These are phyloP conservation scores for Redunca redunca DNA, from an alignment of 2,113 vertebrate species.

Conservation along the genomic window DNA sequence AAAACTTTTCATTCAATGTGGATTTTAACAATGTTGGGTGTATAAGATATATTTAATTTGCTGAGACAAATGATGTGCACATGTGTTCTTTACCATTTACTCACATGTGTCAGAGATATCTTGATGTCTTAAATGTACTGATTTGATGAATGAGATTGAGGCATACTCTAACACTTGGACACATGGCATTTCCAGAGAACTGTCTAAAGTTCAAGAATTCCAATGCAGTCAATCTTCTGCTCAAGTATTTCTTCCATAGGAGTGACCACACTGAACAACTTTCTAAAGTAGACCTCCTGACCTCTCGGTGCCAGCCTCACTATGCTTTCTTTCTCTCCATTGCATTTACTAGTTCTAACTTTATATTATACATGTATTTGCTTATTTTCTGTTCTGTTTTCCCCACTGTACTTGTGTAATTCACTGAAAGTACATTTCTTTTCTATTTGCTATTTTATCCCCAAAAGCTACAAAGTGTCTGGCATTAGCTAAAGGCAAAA, in stretches of 20 bases:
- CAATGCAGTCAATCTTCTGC: not conserved
- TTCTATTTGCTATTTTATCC: not conserved
- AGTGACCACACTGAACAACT: not conserved
- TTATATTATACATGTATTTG: no score
- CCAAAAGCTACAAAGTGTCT: not conserved
- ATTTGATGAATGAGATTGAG: not conserved
- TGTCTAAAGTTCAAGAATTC: not conserved
- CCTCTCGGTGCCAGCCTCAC: not conserved
- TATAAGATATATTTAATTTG: not conserved
- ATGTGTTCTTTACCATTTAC: not conserved
- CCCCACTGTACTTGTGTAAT: not conserved
- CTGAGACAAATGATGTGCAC: not conserved
- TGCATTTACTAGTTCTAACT: not conserved
- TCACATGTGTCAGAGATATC: not conserved
- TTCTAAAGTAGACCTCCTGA: not conserved
- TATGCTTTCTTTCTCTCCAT: not conserved
- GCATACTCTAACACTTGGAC: accelerated
- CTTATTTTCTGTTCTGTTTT: not conserved
- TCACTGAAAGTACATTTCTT: not conserved
- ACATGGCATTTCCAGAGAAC: not conserved
- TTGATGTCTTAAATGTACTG: not conserved
- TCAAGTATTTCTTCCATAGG: not conserved
- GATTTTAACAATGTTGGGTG: not conserved
- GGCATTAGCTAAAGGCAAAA: not conserved
- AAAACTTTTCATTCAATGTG: not conserved